Base-by-base conservation (phyloP, 92 coral and sea anemone species). In the Nematostella vectensis region DNA sequence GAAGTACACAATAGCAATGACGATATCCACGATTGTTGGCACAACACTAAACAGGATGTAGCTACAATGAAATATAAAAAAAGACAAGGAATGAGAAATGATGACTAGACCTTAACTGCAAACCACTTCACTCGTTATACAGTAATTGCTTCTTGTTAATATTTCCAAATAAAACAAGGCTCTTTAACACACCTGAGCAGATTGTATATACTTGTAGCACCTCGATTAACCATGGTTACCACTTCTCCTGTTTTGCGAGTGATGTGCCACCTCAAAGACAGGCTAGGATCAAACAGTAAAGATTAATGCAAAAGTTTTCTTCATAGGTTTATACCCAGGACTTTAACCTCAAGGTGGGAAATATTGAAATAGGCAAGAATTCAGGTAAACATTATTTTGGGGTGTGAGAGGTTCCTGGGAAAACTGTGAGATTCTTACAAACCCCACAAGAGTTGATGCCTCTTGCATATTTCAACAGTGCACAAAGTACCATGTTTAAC, bases 161-260 rank as follows among this genome's bases (percentile, higher is more conserved):
- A n/a, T n/a, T n/a, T n/a, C 40, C 8, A 15, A 6, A 33, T 33
- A 33, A 33, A 33, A 33, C 8, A 15, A 6, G 40, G 40, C 40
- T 15, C 40, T 33, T 33, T 33, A 33, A 40, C 68, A 53, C 53
- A 91, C 98, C 85, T 91, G 49, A 91, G 74, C 36, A 91, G 70
- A 29, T 75, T 83, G 71, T 86, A 86, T 25, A 86, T 91, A 73
- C 98, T 91, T 58, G 79, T 91, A 17, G 94, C 68, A 1, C 98
- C 98, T 59, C 98, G 76, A 50, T 91, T 88, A 17, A 91, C 96
- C 87, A 91, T 91, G 45, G 96, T 82, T 44, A 86, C 71, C 20
- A 91, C 98, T 51, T 91, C 98, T 11, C 98, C 98, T 30, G 98
- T 91, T 67, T 88, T 91, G 45, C 96, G 75, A 45, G 80, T 73